Base-by-base conservation (phyloP, 2,888 invertebrate genomes). In the Microctonus aethiopoides region DNA sequence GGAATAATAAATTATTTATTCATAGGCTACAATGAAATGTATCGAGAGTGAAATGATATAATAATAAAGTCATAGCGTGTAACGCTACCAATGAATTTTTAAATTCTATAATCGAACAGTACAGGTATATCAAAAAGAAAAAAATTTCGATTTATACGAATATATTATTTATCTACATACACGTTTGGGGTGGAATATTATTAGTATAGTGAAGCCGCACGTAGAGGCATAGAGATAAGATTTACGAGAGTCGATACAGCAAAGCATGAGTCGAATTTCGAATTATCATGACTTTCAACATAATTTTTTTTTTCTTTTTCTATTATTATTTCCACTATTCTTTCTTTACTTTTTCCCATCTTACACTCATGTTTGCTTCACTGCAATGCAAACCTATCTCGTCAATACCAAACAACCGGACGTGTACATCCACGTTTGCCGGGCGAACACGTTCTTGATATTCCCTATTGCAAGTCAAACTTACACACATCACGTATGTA, bases 191-290 rank as follows among this genome's bases (percentile, higher is more conserved):
- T 46, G 29, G 64, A 64, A 63, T 63, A 57, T 64, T 68, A 56
- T 20, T 11, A 39, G 39, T 22, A 67, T 69, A 61, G 56, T 26
- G 67, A 65, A 16, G 46, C 16, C 46, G 70, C 73, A 73, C 72
- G 72, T 71, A 71, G 71, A 60, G 57, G 70, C 67, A 71, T 68
- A 66, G 70, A 75, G 73, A 75, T 72, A 73, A 75, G 75, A 75
- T 75, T 75, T 75, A 75, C 69, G 73, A 75, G 72, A 70, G 75
- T 71, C 71, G 72, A 75, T 72, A 65, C 46, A 71, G 73, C 70
- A 65, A 60, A 72, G 72, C 73, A 72, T 72, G 75, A 75, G 75
- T 72, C 75, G 75, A 75, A 75, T 75, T 72, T 68, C 63, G 72
- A 73, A 75, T 75, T 73, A 75, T 75, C 75, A 75, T 72, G 61